These are phyloP conservation scores for Brotula barbata DNA, from an alignment of 2,797 vertebrate genomes.

Conservation along the genomic window DNA sequence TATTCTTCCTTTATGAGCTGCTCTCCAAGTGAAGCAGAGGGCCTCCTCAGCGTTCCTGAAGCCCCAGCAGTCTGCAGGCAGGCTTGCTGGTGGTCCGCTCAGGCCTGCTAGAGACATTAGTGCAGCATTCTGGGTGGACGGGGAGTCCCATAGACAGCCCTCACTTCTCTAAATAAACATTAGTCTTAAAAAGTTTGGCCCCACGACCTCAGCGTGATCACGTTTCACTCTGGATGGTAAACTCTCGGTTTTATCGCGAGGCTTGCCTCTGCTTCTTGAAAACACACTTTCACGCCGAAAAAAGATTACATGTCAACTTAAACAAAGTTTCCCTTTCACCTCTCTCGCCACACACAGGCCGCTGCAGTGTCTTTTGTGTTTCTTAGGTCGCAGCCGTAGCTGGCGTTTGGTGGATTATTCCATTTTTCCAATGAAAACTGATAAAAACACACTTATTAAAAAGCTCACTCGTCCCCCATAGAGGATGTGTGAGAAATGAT, in stretches of 20 bases:
- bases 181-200: constrained; percentile 99
- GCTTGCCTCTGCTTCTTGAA: constrained; percentile 68
- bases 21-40: background rate
- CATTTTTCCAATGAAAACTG: no score
- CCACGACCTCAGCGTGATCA: constrained; percentile 88
- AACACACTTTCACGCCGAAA: constrained; percentile 71
- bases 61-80: constrained; percentile 10
- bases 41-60: no score
- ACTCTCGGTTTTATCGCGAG: constrained; percentile 79
- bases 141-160: constrained; percentile 90
- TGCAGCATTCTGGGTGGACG: constrained; percentile 81
- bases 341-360: constrained; percentile 34
- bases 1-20: background rate
- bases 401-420: constrained; percentile 40
- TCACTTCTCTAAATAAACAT: constrained; percentile 99
- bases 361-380: constrained; percentile 37
- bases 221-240: constrained; percentile 86
- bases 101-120: constrained; percentile 91
- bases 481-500: no score
- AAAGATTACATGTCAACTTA: constrained; percentile 67
- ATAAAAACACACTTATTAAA: no score
- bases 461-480: no score
- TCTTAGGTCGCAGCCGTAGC: constrained; percentile 39
- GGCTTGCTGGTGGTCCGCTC: constrained; percentile 62
- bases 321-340: constrained; percentile 74